phyloP scores from a whole-genome alignment of 2,888 invertebrate genomes.

The Saturnia japonica region DNA sequence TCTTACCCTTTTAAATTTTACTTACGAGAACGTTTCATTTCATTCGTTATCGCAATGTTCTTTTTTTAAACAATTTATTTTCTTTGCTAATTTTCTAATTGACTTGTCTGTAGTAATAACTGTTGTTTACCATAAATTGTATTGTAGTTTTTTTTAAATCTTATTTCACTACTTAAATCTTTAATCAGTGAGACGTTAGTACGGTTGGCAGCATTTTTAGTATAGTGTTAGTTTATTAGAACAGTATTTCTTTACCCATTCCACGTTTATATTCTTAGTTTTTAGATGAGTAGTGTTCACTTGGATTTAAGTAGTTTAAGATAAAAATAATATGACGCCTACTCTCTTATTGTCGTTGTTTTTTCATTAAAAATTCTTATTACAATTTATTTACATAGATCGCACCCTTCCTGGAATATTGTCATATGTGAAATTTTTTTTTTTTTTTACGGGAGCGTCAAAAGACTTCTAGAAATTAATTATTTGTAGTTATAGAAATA shows the following conservation, averaged over 20 bases:
- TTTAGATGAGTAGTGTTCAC: constrained; percentile 46
- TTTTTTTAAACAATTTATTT: background rate
- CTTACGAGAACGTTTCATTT: too few species aligned
- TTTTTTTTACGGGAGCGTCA: too few species aligned
- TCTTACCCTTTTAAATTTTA: too few species aligned
- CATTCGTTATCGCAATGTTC: background rate
- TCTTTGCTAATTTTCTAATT: background rate
- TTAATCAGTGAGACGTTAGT: constrained; percentile 5
- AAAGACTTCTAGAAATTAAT: too few species aligned
- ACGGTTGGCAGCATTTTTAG: background rate
- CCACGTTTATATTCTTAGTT: constrained; percentile 39
- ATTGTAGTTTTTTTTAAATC: background rate
- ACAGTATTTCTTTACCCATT: constrained; percentile 46
- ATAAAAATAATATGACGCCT: background rate
- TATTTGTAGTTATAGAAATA: too few species aligned
- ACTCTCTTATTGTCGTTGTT: background rate
- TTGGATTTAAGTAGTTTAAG: constrained; percentile 14
- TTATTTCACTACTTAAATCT: background rate
- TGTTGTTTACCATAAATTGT: background rate
- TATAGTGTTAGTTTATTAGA: constrained; percentile 16
- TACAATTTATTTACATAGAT: background rate
- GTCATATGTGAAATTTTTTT: too few species aligned
- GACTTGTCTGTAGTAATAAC: background rate
- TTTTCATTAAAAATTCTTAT: background rate
- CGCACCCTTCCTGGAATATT: too few species aligned